Conservation (phyloP, 2,888 invertebrate genomes). For the Koerneria pararmatus region DNA sequence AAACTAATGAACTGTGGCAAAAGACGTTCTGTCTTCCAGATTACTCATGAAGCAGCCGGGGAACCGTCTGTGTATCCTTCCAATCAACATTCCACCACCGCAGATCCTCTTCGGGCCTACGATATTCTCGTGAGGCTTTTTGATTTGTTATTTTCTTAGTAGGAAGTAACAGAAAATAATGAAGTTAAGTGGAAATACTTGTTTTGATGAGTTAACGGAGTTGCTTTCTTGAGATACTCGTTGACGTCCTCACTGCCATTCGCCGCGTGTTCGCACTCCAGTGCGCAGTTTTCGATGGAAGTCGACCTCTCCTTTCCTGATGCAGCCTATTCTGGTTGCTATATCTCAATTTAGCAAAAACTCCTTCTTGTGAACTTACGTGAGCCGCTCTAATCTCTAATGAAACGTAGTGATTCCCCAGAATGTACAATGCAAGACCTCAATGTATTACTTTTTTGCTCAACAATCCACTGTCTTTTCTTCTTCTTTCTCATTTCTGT, state of each 20-base stretch:
- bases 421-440: no score
- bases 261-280: constrained; percentile 45
- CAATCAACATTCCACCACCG: constrained; percentile 44
- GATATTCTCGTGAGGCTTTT: constrained; percentile 30
- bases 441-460: no score
- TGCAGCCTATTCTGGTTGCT: constrained; percentile 28
- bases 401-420: no score
- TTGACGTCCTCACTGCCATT: constrained; percentile 42
- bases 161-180: background rate
- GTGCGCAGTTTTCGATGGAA: constrained; percentile 30
- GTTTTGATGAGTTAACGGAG: background rate
- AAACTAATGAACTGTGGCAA: no score
- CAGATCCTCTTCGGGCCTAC: constrained; percentile 41
- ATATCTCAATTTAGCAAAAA: no score
- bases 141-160: background rate
- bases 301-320: constrained; percentile 41
- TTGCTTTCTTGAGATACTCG: constrained; percentile 42
- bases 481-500: no score
- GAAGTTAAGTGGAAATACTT: background rate
- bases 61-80: constrained; percentile 49
- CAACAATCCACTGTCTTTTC: no score
- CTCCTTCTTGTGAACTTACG: no score
- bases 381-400: no score
- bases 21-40: constrained; percentile 9
- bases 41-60: constrained; percentile 36